Evolutionary conservation across 2,113 vertebrate species (phyloP), one percentile per base, ranked within the genome.

Genomic region (Phylloscopus whistleri): DNA sequence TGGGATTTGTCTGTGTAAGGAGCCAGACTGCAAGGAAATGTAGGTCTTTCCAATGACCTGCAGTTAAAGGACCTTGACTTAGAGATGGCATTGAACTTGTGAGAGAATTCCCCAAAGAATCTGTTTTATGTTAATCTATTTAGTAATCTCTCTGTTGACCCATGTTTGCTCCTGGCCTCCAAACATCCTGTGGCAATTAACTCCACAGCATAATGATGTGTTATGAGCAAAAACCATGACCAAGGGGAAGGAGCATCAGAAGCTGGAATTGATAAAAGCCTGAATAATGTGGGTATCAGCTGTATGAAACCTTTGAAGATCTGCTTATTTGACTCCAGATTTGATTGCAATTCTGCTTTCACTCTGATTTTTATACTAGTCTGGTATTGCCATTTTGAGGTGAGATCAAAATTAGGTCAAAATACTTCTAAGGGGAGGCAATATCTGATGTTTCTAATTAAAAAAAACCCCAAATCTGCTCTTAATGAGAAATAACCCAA

Each of bases 131-230:
- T 89, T 95, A 52, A 89, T 82, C 67, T 73, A 4, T 83, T 83
- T 64, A n/a, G 63, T 55, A 37, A 64, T 78, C 35, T 89, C 52
- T 48, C 43, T 46, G 60, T 19, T 94, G 93, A 70, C 69, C 56
- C 10, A 4, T n/a, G 16, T 18, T 46, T 64, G 62, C 58, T 68
- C 49, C 59, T 62, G 70, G 75, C 75, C 53, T 90, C 74, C 67
- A 33, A 92, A 95, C 55, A 77, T 74, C 85, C 92, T 83, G 67
- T 60, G 79, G 33, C 79, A 51, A 76, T 96, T 87, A 94, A 82
- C 37, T 83, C 41, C 67, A 41, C 20, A 26, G 41, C 14, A 23
- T 92, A 77, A 93, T 62, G 75, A 85, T 53, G 92, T 88, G 63
- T 64, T 88, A 80, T 2, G 13, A 90, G 59, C 73, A 86, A 85